Base-by-base conservation (phyloP, 2,113 vertebrate species). In the Elgaria multicarinata region DNA sequence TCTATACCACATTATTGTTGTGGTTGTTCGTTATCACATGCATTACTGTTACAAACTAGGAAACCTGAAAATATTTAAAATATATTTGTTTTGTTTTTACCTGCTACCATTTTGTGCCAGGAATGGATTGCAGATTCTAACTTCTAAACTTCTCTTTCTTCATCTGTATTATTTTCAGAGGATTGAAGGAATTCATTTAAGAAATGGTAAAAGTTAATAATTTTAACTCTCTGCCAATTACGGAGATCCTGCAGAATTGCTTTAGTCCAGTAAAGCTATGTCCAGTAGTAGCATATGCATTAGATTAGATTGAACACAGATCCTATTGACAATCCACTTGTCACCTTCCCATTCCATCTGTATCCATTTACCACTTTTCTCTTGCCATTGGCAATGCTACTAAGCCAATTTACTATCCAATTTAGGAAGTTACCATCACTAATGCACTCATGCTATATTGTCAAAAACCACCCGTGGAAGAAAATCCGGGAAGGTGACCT, bases 331-430 rank as follows among this genome's bases (percentile, higher is more conserved):
- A 91, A 88, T 83, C 28, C 39, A 80, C 64, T 94, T 93, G 42
- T 89, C 87, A 90, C 31, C 6, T 33, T 89, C 42, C n/a, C 83
- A 33, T 13, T 87, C 16, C 36, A 50, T 89, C 74, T 90, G 10
- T 85, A 93, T 90, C 79, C n/a, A 71, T 93, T 95, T 94, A 85
- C 83, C 69, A 81, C 67, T 90, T 92, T 92, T n/a, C 9, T 92
- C 33, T 87, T 86, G n/a, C 87, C 53, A 71, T 79, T 90, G 91
- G 58, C 64, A 92, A 78, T 81, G 87, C 83, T 84, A 91, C 89
- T 94, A 93, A 93, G 88, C 62, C 81, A 95, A 92, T 96, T 95
- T 95, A 94, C 94, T 93, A 95, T 93, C 81, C 78, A 92, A 82
- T 96, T 96, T 95, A 91, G 89, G 95, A 96, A 92, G 81, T 75